Evolutionary conservation across 2,113 vertebrate genomes (phyloP).

Genomic region (Empidonax traillii): DNA sequence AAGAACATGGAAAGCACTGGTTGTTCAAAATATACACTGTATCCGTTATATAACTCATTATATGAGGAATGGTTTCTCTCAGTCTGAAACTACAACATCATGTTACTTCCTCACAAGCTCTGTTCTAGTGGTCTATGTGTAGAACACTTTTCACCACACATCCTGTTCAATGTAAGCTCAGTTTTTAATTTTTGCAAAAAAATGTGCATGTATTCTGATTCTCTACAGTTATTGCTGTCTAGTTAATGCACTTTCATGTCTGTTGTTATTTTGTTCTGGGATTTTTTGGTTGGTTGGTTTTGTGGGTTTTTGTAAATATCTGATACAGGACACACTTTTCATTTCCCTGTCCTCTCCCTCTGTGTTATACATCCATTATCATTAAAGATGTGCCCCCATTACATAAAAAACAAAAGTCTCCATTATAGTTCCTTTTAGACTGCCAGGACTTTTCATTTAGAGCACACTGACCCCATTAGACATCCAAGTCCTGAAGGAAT

Average conservation of each 20-base stretch:
- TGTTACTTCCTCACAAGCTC: not conserved
- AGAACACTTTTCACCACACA: not conserved
- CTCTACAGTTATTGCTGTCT: not conserved
- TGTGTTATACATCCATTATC: not conserved
- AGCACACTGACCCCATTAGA: not conserved
- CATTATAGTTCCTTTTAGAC: not conserved
- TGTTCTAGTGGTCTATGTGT: not conserved
- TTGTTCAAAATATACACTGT: not conserved
- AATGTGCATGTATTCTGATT: not conserved
- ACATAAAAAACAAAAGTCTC: not conserved
- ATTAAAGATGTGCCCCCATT: not conserved
- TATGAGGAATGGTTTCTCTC: not conserved
- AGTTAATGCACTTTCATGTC: not conserved
- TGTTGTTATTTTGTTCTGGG: not conserved
- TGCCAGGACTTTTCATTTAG: not conserved
- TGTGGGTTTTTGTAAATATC: accelerated
- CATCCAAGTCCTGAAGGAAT: not conserved
- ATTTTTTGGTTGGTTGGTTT: not conserved
- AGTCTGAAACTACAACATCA: not conserved
- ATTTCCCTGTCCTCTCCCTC: not conserved
- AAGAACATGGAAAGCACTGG: not conserved
- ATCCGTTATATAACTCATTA: accelerated
- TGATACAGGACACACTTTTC: not conserved
- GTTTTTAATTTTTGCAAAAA: not conserved
- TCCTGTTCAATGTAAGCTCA: not conserved